Base-by-base conservation (phyloP, 2,888 invertebrate species). In the Icerya purchasi region DNA sequence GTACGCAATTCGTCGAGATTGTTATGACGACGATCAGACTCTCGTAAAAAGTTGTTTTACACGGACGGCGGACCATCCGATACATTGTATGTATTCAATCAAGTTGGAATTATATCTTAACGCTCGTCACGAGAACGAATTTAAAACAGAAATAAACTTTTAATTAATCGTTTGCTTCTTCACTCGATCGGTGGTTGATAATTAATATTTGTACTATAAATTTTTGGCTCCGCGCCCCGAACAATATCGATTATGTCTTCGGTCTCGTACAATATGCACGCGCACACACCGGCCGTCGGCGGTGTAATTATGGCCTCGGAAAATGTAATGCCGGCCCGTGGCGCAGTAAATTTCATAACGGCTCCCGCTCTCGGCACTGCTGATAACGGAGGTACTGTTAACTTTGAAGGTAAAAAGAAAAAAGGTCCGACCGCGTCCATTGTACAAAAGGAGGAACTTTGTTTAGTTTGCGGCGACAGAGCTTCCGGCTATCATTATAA, bases 401-500 rank as follows among this genome's bases (percentile, higher is more conserved):
- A 8, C 36, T 5, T 36, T 14, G 36, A 14, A 8, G 36, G 36
- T 14, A 36, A 36, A 36, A 36, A 36, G 14, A 36, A 36, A 14
- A 36, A 36, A 36, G 91, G 91, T 18, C 90, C 90, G 49, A 85
- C 87, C 67, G 89, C 90, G 73, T 91, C 90, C 14, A 89, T 91
- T 5, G 76, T 92, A 61, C 89, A 91, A 69, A 91, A 94, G 74
- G 96, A 97, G 74, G 97, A 97, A 71, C 75, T 97, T 61, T 97
- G 97, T 72, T 80, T 96, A 65, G 96, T 97, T 20, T 97, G 97
- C 73, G 96, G 96, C 2, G 97, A 97, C 75, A 78, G 96, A 67
- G 96, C 97, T 65, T 96, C 94, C 55, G 64, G 96, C 65, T 96
- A 97, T 74, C 97, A 97, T 74, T 97, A 97, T 75, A 97, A 97